Evolutionary conservation across 2,888 invertebrate species (phyloP).

Genomic region (Saturnia japonica): DNA sequence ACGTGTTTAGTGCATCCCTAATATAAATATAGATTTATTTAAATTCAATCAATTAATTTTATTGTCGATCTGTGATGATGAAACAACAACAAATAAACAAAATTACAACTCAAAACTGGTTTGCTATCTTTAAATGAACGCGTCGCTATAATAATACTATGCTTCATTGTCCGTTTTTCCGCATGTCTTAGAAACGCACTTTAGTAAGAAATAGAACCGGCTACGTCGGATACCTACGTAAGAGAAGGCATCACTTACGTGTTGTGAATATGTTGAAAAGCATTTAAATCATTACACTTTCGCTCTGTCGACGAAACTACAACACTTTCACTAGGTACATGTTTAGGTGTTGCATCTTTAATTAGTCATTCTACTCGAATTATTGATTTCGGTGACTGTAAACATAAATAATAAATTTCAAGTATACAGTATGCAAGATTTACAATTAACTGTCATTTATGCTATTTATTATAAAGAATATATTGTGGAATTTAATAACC

Average conservation of each 20-base stretch:
- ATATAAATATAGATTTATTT: no score
- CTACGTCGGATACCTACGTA: not conserved
- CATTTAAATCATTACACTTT: slow-evolving; percentile 6
- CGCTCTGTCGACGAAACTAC: slow-evolving; percentile 9
- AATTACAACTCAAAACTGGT: no score
- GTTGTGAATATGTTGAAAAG: slow-evolving; percentile 4
- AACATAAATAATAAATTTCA: not conserved
- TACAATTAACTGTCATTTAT: not conserved
- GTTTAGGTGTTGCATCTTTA: slow-evolving; percentile 7
- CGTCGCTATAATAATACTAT: no score
- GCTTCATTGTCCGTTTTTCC: no score
- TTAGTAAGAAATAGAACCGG: not conserved
- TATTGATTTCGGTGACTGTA: not conserved
- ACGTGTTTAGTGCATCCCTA: no score
- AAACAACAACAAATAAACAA: no score
- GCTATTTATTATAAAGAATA: not conserved
- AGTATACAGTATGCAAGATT: not conserved
- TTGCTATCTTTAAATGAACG: no score
- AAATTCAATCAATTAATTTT: no score
- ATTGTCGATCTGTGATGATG: no score
- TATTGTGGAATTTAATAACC: not conserved
- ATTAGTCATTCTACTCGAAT: not conserved
- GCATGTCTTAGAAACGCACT: no score
- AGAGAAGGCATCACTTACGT: not conserved
- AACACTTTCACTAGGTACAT: not conserved